These are phyloP conservation scores for Carassius gibelio DNA, from an alignment of 2,113 vertebrate species.

Conservation along the genomic window DNA sequence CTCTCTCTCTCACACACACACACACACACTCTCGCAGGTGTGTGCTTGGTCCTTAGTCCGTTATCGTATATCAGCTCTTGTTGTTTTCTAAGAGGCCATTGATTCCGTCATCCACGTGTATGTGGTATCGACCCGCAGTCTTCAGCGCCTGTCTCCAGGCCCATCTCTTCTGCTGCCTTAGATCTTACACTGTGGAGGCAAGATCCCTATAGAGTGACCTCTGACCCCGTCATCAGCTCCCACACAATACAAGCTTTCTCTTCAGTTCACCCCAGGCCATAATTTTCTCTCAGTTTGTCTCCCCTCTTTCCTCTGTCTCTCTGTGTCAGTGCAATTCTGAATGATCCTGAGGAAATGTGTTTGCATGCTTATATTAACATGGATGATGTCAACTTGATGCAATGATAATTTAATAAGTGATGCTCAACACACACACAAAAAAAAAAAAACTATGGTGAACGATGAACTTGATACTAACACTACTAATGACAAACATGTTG, in stretches of 20 bases:
- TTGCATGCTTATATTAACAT: slow-evolving; percentile 83
- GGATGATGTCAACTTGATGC: slow-evolving; percentile 81
- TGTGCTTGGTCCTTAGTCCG: slow-evolving; percentile 32
- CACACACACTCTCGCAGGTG: not conserved
- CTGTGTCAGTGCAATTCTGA: slow-evolving; percentile 73
- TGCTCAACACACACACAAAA: slow-evolving; percentile 59
- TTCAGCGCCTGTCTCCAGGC: slow-evolving; percentile 35
- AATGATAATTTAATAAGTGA: slow-evolving; percentile 76
- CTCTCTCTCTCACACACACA: not conserved
- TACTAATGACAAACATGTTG: slow-evolving; percentile 72
- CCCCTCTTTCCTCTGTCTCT: slow-evolving; percentile 54
- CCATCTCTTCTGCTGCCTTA: slow-evolving; percentile 46
- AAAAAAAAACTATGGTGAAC: slow-evolving; percentile 23
- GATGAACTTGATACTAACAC: slow-evolving; percentile 76
- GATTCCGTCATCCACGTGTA: slow-evolving; percentile 66
- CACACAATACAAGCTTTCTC: not conserved
- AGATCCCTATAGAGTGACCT: slow-evolving; percentile 12
- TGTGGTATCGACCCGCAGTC: slow-evolving; percentile 34
- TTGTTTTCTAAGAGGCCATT: slow-evolving; percentile 56
- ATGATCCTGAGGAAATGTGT: slow-evolving; percentile 74
- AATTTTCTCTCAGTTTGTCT: slow-evolving; percentile 28
- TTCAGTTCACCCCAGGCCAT: slow-evolving; percentile 8
- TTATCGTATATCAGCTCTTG: slow-evolving; percentile 55
- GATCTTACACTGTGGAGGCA: slow-evolving; percentile 39
- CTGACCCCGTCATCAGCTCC: slow-evolving; percentile 43